Base-by-base conservation (phyloP, 2,113 vertebrate genomes). In the Nothocercus julius region DNA sequence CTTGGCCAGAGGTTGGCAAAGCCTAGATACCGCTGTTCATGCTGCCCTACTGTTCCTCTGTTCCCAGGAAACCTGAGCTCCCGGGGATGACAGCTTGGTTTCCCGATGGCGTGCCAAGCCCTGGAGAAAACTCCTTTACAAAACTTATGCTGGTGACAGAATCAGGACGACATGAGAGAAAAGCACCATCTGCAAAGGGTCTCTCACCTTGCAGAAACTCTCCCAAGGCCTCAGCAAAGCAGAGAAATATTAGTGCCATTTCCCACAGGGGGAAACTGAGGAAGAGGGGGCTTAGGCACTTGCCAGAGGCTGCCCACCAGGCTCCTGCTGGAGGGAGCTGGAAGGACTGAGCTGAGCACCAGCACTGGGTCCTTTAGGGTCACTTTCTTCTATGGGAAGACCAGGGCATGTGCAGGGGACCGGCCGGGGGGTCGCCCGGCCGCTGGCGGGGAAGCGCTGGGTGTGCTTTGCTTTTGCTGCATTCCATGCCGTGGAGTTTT, bases 381-480 rank as follows among this genome's bases (percentile, higher is more conserved):
- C 16, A 10, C 54, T 32, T 58, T 32, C 17, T 11, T 42, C 38
- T 40, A 10, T 20, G 28, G 30, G 63, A 32, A 72, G 47, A 28
- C 15, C 27, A 44, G 63, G 74, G 40, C 53, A 82, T 27, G 78
- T 74, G 51, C 62, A 36, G 82, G 30, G 87, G 69, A 68, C 73
- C 1, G 1, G 80, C 86, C 58, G 34, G 34, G 51, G 76, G 58
- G n/a, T 64, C 34, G 34, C 61, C 13, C 51, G 36, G 44, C 42
- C 0, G 0, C 87, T 92, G 82, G 86, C 84, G 73, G 42, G 25
- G 36, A 53, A 63, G 64, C 40, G 51, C 87, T 76, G 78, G 78
- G 76, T 80, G 54, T 83, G 76, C 92, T 89, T 95, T 94, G 69
- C 75, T 94, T 93, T 88, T 85, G 59, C 72, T 88, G 76, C 67